phyloP scores from a whole-genome alignment of 1,140 invertebrate genomes.

The Physella acuta region DNA sequence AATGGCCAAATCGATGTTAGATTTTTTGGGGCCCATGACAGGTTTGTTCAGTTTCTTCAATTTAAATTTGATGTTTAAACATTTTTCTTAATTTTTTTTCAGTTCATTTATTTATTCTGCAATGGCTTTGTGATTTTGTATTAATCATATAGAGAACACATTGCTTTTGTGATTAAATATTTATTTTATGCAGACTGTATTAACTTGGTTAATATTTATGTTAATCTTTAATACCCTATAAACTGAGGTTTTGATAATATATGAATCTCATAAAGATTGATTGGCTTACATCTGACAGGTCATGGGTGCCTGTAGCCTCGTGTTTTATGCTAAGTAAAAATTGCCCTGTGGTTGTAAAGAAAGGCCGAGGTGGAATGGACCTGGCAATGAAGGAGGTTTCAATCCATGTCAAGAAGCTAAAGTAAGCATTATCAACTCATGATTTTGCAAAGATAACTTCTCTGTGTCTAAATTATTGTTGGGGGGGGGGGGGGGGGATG shows the following conservation, averaged over 20 bases:
- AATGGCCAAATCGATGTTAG: slow-evolving; percentile 80
- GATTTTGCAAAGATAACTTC: not conserved
- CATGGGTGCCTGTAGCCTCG: slow-evolving; percentile 83
- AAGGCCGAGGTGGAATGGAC: slow-evolving; percentile 70
- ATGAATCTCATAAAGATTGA: too few species aligned
- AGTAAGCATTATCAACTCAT: slow-evolving; percentile 48
- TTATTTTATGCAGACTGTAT: too few species aligned
- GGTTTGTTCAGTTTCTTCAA: too few species aligned
- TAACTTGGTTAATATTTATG: too few species aligned
- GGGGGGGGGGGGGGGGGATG: too few species aligned
- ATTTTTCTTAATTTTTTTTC: not conserved
- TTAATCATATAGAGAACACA: too few species aligned
- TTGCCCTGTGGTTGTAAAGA: slow-evolving; percentile 65
- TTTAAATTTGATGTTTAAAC: too few species aligned
- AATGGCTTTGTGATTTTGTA: too few species aligned
- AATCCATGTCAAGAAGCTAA: slow-evolving; percentile 73
- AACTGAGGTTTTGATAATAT: too few species aligned
- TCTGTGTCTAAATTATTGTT: not conserved
- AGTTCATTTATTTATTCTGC: not conserved
- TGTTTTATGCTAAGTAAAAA: slow-evolving; percentile 79
- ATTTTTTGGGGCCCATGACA: slow-evolving; percentile 92
- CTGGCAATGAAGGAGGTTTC: slow-evolving; percentile 73
- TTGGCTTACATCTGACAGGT: slow-evolving; percentile 63
- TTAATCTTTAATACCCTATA: too few species aligned
- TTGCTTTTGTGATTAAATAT: too few species aligned